phyloP scores from a whole-genome alignment of 2,113 vertebrate genomes.

The Sceloporus undulatus region DNA sequence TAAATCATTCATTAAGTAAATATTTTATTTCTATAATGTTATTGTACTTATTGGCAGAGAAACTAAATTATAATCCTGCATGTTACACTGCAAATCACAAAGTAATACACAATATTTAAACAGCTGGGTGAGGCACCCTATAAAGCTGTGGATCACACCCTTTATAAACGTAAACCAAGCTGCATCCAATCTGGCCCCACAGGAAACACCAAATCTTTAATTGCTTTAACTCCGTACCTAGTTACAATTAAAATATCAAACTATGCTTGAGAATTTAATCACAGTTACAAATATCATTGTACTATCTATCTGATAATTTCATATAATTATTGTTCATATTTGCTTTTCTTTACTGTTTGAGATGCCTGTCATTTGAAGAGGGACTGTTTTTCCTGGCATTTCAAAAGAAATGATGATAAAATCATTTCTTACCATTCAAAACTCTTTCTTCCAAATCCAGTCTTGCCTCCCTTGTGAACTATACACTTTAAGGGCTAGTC shows the following conservation, averaged over 20 bases:
- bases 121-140: constrained; percentile 77
- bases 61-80: constrained; percentile 75
- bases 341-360: constrained; percentile 41
- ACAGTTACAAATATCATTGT: constrained; percentile 63
- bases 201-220: constrained; percentile 67
- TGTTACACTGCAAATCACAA: constrained; percentile 77
- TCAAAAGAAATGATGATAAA: neutral
- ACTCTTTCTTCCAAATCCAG: constrained; percentile 10
- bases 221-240: constrained; percentile 64
- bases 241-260: constrained; percentile 62
- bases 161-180: constrained; percentile 72
- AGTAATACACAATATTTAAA: constrained; percentile 82
- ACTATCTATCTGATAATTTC: constrained; percentile 66
- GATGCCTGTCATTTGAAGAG: constrained; percentile 48
- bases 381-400: constrained; percentile 35
- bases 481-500: neutral
- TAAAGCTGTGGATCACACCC: constrained; percentile 74
- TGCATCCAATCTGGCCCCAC: constrained; percentile 58
- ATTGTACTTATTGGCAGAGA: constrained; percentile 74
- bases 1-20: constrained; percentile 74
- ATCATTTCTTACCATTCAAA: constrained; percentile 34
- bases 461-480: neutral
- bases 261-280: constrained; percentile 63
- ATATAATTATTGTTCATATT: constrained; percentile 42
- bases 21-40: constrained; percentile 77